Percentiles rank a stretch among this genome's conserved stretches.
These are phyloP conservation scores for Ceuthmochares aereus DNA, from an alignment of 2,113 vertebrate genomes.

Conservation along the genomic window DNA sequence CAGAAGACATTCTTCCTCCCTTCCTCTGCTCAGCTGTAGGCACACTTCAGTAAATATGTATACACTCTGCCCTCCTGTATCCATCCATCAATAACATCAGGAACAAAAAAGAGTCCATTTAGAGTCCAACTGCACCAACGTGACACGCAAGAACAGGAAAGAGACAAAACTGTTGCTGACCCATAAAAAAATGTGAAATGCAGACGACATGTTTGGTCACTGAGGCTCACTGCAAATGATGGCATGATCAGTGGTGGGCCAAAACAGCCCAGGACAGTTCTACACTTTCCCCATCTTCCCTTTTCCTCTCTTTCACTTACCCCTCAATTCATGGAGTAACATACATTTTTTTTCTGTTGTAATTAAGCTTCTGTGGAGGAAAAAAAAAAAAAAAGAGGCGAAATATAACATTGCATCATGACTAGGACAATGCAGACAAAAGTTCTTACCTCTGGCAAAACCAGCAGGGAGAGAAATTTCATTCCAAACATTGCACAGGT, in stretches of 20 bases:
- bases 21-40: not conserved
- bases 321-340: not conserved
- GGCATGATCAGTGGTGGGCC: not conserved
- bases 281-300: not conserved
- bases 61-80: not conserved
- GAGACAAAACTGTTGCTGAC: not conserved
- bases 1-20: rapidly evolving
- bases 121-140: not conserved
- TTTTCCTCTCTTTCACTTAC: not conserved
- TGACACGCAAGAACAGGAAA: not conserved
- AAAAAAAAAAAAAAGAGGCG: not conserved
- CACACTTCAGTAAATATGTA: not conserved
- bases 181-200: not conserved
- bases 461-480: not conserved
- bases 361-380: not conserved
- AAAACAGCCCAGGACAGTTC: not conserved
- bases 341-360: not conserved
- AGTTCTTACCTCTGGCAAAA: not conserved
- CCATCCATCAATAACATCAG: rapidly evolving
- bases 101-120: not conserved
- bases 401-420: not conserved
- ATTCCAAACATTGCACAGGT: not conserved
- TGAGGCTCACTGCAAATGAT: not conserved
- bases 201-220: not conserved
- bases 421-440: not conserved